Conservation (phyloP, 2,797 vertebrate species). For the Mergus octosetaceus region DNA sequence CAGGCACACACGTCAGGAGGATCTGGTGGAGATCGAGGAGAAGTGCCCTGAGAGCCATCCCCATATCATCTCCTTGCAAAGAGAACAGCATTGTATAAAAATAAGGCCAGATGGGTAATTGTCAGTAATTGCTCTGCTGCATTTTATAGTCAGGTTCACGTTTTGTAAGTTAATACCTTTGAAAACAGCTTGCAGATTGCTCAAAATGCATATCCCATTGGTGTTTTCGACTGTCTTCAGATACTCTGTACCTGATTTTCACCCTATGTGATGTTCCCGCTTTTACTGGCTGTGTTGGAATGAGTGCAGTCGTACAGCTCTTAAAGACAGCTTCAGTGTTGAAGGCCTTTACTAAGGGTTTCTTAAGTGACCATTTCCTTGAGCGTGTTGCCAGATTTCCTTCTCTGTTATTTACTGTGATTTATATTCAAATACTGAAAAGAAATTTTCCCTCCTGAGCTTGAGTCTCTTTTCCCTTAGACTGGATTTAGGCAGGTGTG, state of each 20-base stretch:
- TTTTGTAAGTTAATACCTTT: not conserved
- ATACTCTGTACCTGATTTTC: not conserved
- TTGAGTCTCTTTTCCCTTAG: not conserved
- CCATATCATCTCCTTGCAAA: fast-evolving
- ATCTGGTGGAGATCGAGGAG: too few relatives aligned
- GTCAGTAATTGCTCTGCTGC: not conserved
- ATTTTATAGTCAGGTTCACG: not conserved
- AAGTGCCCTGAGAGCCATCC: not conserved
- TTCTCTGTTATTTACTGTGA: not conserved
- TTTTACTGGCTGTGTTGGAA: not conserved
- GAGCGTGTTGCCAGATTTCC: not conserved
- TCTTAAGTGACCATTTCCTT: not conserved
- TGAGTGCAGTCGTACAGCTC: not conserved
- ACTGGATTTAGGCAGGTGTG: not conserved
- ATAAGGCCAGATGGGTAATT: not conserved
- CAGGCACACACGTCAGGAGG: too few relatives aligned
- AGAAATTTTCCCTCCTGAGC: not conserved
- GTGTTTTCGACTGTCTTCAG: not conserved
- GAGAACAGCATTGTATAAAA: fast-evolving
- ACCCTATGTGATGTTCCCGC: not conserved
- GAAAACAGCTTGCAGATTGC: not conserved
- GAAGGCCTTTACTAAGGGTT: not conserved
- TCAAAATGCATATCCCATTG: not conserved
- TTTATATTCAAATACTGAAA: not conserved
- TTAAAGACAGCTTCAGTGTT: not conserved